A percentile compares a stretch with the other conserved stretches of the same genome.
Conservation (phyloP, 2,888 invertebrate species). For the Stenodera caucasica region DNA sequence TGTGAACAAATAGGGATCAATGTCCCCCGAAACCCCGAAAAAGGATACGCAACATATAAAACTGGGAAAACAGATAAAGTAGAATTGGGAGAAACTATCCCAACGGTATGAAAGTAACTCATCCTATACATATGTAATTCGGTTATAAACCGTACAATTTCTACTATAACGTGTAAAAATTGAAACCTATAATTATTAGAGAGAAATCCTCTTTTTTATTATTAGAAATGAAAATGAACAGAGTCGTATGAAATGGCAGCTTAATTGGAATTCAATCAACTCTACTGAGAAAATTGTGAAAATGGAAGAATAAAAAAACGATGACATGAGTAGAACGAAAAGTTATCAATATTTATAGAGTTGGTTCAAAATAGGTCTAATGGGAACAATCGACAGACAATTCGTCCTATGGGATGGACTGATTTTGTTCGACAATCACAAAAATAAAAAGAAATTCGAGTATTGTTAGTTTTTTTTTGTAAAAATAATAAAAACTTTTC, state of each 20-base stretch:
- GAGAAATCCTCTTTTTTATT: too few relatives aligned
- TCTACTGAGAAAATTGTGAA: too few relatives aligned
- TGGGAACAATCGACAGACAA: slow-evolving; percentile 27
- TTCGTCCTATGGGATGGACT: slow-evolving; percentile 12
- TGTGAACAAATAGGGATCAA: slow-evolving; percentile 22
- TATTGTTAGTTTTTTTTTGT: too few relatives aligned
- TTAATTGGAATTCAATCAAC: too few relatives aligned
- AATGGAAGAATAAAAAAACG: too few relatives aligned
- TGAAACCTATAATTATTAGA: too few relatives aligned
- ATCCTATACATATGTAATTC: neutral
- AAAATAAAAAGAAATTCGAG: too few relatives aligned
- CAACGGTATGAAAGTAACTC: neutral
- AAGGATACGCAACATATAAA: neutral
- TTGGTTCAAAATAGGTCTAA: slow-evolving; percentile 18
- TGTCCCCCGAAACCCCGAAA: slow-evolving; percentile 12
- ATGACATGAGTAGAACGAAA: slow-evolving; percentile 11
- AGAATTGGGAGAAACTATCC: neutral
- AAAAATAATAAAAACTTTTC: neutral
- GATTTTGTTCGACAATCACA: too few relatives aligned
- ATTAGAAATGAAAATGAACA: too few relatives aligned
- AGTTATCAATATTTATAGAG: slow-evolving; percentile 27
- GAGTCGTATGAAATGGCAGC: too few relatives aligned
- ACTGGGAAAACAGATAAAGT: neutral
- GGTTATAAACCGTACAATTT: neutral
- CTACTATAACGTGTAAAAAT: too few relatives aligned